Evolutionary conservation across 2,113 vertebrate species (phyloP).

Genomic region (Erythrocercus mccallii): DNA sequence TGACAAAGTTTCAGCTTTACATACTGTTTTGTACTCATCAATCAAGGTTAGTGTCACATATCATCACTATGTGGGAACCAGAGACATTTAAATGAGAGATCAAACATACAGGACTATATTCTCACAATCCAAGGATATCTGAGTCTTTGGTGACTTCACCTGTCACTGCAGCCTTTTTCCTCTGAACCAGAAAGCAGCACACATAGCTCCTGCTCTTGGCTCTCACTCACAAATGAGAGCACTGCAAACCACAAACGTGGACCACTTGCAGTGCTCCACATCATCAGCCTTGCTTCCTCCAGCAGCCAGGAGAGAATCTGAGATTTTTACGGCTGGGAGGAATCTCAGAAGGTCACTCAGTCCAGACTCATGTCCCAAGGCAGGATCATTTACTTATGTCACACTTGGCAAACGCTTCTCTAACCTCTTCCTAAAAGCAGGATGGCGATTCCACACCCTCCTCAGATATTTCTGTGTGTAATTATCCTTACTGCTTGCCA

Average conservation of each 20-base stretch:
- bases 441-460: neutral
- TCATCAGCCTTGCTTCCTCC: neutral
- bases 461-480: neutral
- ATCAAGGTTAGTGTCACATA: neutral
- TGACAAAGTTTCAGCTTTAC: neutral
- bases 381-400: neutral
- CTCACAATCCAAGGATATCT: neutral
- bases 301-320: neutral
- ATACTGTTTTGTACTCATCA: neutral
- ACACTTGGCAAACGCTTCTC: neutral
- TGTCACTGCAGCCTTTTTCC: neutral
- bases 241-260: neutral
- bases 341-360: neutral
- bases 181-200: neutral
- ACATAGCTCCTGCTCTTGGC: neutral
- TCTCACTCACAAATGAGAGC: neutral
- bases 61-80: neutral
- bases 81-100: neutral
- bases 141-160: neutral
- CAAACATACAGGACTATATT: neutral
- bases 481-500: neutral
- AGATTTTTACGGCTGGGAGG: neutral
- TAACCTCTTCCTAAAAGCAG: neutral
- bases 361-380: neutral
- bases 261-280: neutral